Base-by-base conservation (phyloP, 1,140 invertebrate genomes). In the Drosophila repleta region DNA sequence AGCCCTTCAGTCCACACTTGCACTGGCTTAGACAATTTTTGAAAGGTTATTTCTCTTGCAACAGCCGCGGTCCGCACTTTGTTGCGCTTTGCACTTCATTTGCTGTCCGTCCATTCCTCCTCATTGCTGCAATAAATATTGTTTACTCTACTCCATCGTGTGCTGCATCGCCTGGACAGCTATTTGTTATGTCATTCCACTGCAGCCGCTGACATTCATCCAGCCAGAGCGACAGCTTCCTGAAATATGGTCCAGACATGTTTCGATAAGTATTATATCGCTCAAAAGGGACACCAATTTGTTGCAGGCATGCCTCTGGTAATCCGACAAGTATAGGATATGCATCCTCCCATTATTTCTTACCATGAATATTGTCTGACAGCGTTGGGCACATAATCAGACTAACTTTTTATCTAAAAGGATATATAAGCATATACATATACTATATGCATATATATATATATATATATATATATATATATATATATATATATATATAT, bases 71-170 rank as follows among this genome's bases (percentile, higher is more conserved):
- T 74, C 74, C 61, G 60, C 60, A 81, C 55, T 82, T 75, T 75
- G 82, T 78, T 87, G 61, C 82, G 82, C 41, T 85, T 85, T 85
- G 82, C 82, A 85, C 82, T 85, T 87, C 82, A 85, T 85, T 85
- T 85, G 74, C 56, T 41, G 53, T 6, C 58, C 57, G 48, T 21
- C 51, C 39, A 32, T 76, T 35, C 48, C 26, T 77, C 57, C 58
- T 68, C 43, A 74, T 76, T 43, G 58, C 61, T 53, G 74, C 82
- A 78, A 79, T 85, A 85, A 87, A 85, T 85, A 74, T 79, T 81
- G 82, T 85, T 85, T 85, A 85, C 82, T 76, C 62, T 61, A 43
- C 49, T 60, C 62, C 32, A 35, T 35, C 32, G 32, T 52, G 32
- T 24, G 55, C 51, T 71, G 82, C 74, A 78, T 75, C 82, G 74